A percentile compares a stretch with the other conserved stretches of the same genome.
Evolutionary conservation across 2,888 invertebrate species (phyloP).

Genomic region (Drosophila greeni): DNA sequence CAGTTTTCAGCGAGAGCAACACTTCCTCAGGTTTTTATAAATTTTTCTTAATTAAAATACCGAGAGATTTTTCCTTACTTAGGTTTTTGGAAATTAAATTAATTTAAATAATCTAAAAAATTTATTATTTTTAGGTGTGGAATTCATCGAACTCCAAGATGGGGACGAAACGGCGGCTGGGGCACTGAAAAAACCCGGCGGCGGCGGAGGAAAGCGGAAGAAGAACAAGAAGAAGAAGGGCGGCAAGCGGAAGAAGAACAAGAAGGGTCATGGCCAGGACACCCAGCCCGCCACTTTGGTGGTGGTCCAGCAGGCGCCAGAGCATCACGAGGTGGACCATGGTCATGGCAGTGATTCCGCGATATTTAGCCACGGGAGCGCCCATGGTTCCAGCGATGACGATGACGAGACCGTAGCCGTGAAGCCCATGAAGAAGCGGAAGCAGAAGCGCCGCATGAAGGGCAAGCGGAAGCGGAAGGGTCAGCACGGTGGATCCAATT

Average conservation of each 20-base stretch:
- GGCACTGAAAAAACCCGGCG: constrained; percentile 60
- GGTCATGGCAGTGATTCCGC: constrained; percentile 42
- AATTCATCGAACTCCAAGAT: constrained; percentile 75
- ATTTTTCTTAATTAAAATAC: background rate
- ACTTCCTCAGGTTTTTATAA: constrained; percentile 46
- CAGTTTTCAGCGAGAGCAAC: constrained; percentile 49
- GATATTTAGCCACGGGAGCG: constrained; percentile 40
- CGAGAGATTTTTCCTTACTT: background rate
- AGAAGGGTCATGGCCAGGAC: constrained; percentile 46
- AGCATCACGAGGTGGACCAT: constrained; percentile 57
- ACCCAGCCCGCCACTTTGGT: constrained; percentile 73
- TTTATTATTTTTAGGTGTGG: constrained; percentile 43
- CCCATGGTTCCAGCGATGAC: constrained; percentile 29
- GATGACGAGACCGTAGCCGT: constrained; percentile 56
- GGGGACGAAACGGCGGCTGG: constrained; percentile 48
- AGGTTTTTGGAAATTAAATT: background rate
- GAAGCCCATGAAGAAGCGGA: constrained; percentile 63
- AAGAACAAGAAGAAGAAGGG: constrained; percentile 66
- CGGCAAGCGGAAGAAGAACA: constrained; percentile 51
- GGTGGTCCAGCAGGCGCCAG: constrained; percentile 68
- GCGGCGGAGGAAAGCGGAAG: constrained; percentile 59
- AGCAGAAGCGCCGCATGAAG: constrained; percentile 64
- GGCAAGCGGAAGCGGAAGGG: constrained; percentile 73
- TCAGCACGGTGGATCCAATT: constrained; percentile 47
- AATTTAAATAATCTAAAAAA: background rate